Evolutionary conservation across 2,888 invertebrate genomes (phyloP), one percentile per base, ranked within the genome.

Genomic region (Acanthosepion esculentum): DNA sequence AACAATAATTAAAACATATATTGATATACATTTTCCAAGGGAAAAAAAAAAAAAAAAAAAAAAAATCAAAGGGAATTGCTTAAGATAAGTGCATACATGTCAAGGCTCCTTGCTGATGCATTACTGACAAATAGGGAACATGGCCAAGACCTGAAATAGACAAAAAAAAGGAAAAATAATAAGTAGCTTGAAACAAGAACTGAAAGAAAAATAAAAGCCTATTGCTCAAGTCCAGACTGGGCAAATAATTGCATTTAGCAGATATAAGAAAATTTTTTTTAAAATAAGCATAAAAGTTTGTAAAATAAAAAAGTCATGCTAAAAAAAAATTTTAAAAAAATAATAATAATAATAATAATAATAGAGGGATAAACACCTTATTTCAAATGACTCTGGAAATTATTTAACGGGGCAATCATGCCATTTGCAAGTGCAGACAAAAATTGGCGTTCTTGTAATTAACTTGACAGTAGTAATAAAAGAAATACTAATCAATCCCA

Each of bases 71-170:
- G 59, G 78, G 95, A 95, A 95, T 78, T 93, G 94, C 94, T 64
- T 59, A 94, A 92, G 91, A 94, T 91, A 94, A 94, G 95, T 96
- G 95, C 96, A 95, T 96, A 96, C 96, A 96, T 96, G 96, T 96
- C 95, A 95, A 95, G 95, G 95, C 94, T 95, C 96, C 94, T 95
- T 96, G 91, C 96, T 92, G 95, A 96, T 95, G 94, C 95, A 95
- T 91, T 41, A 95, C 95, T 59, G 96, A 95, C 94, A 95, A 94
- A 95, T 96, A 95, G 29, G 96, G 95, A 93, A 96, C 95, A 64
- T 95, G 95, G 93, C 96, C 96, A 91, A 95, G 94, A 94, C 96
- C 97, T 97, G 96, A 94, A 96, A 96, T 29, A 94, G 95, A 94
- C 50, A 94, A 59, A 94, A 94, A 94, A 94, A 20, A 20, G 26